Evolutionary conservation across 1,140 invertebrate species (phyloP).

Genomic region (Plodia interpunctella): DNA sequence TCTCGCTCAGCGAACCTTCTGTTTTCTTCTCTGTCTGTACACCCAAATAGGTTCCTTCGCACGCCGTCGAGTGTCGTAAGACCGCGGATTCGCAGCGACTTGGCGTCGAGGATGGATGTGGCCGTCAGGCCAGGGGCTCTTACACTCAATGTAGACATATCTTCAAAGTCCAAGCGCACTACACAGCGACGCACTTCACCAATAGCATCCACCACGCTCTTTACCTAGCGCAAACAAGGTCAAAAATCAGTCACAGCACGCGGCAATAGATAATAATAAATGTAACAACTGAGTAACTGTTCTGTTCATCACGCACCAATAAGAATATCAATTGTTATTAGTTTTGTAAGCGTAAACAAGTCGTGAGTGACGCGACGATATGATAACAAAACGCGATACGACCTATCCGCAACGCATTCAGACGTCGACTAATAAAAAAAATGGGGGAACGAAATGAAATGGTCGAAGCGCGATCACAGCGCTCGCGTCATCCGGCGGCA

Average conservation of each 20-base stretch:
- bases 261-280: slow-evolving; percentile 23
- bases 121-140: slow-evolving; percentile 60
- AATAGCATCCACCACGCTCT: slow-evolving; percentile 57
- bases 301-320: slow-evolving; percentile 63
- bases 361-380: slow-evolving; percentile 43
- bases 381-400: slow-evolving; percentile 37
- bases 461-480: slow-evolving; percentile 16
- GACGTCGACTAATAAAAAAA: slow-evolving; percentile 34
- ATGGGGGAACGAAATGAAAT: slow-evolving; percentile 7
- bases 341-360: slow-evolving; percentile 56
- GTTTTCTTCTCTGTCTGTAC: slow-evolving; percentile 63
- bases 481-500: slow-evolving; percentile 31
- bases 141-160: slow-evolving; percentile 71
- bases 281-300: slow-evolving; percentile 32
- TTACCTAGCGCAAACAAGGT: slow-evolving; percentile 57
- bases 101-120: slow-evolving; percentile 59
- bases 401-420: slow-evolving; percentile 34
- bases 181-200: slow-evolving; percentile 49
- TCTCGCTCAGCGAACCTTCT: slow-evolving; percentile 64
- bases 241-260: slow-evolving; percentile 40
- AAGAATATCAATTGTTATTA: slow-evolving; percentile 43
- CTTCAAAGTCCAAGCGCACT: slow-evolving; percentile 46
- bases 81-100: slow-evolving; percentile 52
- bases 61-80: slow-evolving; percentile 62
- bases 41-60: slow-evolving; percentile 67